Evolutionary conservation across 2,113 vertebrate genomes (phyloP).

Genomic region (Psophia crepitans): DNA sequence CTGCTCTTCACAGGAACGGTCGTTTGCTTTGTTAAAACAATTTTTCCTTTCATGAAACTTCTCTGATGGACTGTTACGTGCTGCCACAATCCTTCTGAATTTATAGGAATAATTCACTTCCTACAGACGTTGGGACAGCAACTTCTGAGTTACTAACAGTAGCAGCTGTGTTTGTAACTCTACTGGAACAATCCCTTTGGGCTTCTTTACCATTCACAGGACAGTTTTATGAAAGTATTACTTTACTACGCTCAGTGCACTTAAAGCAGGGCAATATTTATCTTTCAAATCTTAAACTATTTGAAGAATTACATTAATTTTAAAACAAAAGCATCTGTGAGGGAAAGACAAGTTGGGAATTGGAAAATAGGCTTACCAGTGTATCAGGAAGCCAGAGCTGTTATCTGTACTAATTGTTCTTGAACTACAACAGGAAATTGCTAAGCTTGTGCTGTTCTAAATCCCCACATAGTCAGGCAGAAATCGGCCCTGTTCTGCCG

Average conservation of each 20-base stretch:
- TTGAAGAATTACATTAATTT: background rate
- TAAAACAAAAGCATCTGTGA: background rate
- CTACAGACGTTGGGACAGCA: background rate
- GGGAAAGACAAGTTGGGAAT: background rate
- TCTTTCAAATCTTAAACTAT: background rate
- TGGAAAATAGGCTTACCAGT: background rate
- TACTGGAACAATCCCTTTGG: background rate
- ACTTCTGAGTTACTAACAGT: background rate
- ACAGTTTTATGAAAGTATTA: background rate
- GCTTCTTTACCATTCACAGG: background rate
- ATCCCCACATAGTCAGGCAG: background rate
- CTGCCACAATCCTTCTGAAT: background rate
- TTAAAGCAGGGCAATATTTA: background rate
- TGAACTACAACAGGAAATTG: background rate
- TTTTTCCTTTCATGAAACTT: background rate
- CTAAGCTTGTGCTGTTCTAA: background rate
- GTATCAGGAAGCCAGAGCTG: background rate
- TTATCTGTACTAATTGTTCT: background rate
- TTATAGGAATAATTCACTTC: background rate
- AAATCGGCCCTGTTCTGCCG: background rate
- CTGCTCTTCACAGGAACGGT: fast-evolving
- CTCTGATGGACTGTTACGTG: background rate
- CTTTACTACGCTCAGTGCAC: background rate
- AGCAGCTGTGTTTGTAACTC: background rate
- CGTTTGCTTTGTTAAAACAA: background rate